Evolutionary conservation across 2,888 invertebrate genomes (phyloP).

Genomic region (Tenthredo amoena): DNA sequence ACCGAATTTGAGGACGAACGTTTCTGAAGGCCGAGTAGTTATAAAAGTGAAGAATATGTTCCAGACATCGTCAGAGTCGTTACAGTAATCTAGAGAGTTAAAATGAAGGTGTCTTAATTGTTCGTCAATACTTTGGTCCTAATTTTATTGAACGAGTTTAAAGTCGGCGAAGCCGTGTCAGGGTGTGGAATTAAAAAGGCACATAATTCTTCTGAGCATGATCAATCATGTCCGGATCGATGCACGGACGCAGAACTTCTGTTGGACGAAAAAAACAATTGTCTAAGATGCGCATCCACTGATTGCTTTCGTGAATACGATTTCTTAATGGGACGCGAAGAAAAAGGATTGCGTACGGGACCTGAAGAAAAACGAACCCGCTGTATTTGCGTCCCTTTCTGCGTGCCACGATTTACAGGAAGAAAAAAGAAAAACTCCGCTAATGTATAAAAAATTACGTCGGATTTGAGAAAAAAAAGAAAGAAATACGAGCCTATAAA

Average conservation of each 20-base stretch:
- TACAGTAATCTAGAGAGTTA: not conserved
- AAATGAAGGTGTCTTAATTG: not conserved
- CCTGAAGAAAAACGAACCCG: not conserved
- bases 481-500: too few species aligned
- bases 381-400: not conserved
- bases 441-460: not conserved
- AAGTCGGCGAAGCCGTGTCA: not conserved
- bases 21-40: not conserved
- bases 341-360: too few species aligned
- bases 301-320: not conserved
- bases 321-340: not conserved
- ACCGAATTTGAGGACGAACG: not conserved
- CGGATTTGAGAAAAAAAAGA: not conserved
- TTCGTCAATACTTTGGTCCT: not conserved
- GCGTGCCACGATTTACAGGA: not conserved
- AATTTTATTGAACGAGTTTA: not conserved
- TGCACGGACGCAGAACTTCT: not conserved
- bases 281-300: not conserved
- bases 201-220: not conserved
- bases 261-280: not conserved
- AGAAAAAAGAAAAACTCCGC: not conserved
- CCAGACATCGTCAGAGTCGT: not conserved
- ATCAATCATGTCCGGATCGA: not conserved
- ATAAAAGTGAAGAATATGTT: constrained; percentile 1
- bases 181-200: not conserved